Base-by-base conservation (phyloP, 2,797 vertebrate species). In the Tragopan temminckii region DNA sequence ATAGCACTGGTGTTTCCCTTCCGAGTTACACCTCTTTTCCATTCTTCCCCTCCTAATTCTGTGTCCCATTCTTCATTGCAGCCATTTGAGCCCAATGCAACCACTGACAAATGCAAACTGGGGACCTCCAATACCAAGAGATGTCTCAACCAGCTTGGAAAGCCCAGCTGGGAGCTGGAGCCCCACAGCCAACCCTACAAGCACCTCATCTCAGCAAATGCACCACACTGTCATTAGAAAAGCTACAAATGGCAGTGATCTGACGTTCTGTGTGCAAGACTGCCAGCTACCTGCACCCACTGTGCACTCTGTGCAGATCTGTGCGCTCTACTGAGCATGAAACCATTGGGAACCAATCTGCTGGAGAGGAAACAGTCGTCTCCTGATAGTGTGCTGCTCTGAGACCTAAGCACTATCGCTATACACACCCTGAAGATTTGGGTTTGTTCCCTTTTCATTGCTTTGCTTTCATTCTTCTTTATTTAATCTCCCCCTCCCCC, bases 281-380 rank as follows among this genome's bases (percentile, higher is more conserved):
- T 13, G 12, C 46, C 38, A 63, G 19, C 11, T n/a, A n/a, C 53
- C 13, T 4, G 17, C 29, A 55, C 18, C 53, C 31, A n/a, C 1
- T n/a, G 53, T n/a, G 31, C 27, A 19, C 52, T 53, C 29, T 18
- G 5, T 53, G 52, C 17, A 19, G 52, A 14, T 52, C 48, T 52
- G 13, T 0, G 1, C 31, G 13, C 20, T 27, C 2, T 5, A 18
- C 13, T 23, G 55, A 68, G 14, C 13, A 58, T 18, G n/a, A 52
- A 68, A 6, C 11, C n/a, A 1, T 0, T 40, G 24, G 45, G 45
- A 81, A 62, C 15, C 67, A 58, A 48, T 38, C 43, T 62, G 24
- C 36, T 5, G 3, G 27, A 57, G 59, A 50, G 46, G 40, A 59
- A 80, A 25, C 18, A 33, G 43, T 31, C 1, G 1, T 48, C 66